Base-by-base conservation (phyloP, 2,113 vertebrate genomes). In the Aleadryas rufinucha region DNA sequence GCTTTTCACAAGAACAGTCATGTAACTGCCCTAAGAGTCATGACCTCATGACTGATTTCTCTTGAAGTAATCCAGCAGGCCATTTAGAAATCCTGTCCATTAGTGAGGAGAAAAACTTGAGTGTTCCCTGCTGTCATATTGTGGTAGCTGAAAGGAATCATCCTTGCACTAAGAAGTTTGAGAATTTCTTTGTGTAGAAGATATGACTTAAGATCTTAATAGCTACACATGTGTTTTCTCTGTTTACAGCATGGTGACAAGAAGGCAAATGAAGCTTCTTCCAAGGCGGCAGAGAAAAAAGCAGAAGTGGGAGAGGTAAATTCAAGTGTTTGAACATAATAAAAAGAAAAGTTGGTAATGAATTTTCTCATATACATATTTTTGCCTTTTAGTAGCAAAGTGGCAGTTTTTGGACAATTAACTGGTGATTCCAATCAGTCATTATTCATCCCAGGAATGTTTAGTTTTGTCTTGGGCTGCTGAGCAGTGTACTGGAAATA, bases 231-330 rank as follows among this genome's bases (percentile, higher is more conserved):
- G 15, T 83, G 0, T 89, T 94, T 90, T 92, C 39, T 93, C 41
- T 88, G 5, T 61, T 94, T 89, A 30, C 85, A 98, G 98, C 96
- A 97, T 20, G 95, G 45, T 61, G 92, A 79, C 92, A 96, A 95
- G 72, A 97, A 97, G 91, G n/a, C 44, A 64, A 90, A 39, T 72
- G 93, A 49, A 94, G 74, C 76, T 18, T 45, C 97, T 95, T 97
- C 97, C 26, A 93, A 70, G 27, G 17, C 42, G 0, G 97, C 30
- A 97, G 96, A 97, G 84, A 96, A 97, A 33, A 97, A 94, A 87
- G 57, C 44, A 68, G 84, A 88, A 41, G 79, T 22, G 1, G 23
- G 60, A 78, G 97, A 98, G 98, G 98, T 98, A 97, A 98, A 76
- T 76, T 44, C 22, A 68, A 37, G 3, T 68, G 7, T 91, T 71